Conservation (phyloP, 2,797 vertebrate genomes). For the Malurus splendens region DNA sequence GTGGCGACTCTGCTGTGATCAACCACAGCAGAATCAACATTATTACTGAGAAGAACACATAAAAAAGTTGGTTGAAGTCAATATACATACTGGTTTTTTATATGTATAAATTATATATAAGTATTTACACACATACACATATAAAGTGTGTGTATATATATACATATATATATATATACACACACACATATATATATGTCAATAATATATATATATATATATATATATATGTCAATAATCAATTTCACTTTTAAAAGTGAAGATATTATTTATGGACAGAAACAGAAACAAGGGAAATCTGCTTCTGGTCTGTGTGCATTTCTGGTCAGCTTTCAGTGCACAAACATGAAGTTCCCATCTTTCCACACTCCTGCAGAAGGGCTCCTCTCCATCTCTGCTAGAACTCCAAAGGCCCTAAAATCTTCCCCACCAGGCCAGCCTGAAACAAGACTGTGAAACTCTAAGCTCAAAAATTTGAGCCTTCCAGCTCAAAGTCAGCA, state of each 20-base stretch:
- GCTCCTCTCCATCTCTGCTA: neutral
- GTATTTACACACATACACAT: too few relatives aligned
- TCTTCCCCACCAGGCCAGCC: neutral
- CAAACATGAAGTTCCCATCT: neutral
- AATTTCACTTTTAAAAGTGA: neutral
- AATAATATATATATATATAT: accelerated
- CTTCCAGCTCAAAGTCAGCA: neutral
- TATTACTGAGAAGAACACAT: neutral
- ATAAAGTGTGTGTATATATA: neutral
- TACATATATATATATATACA: accelerated
- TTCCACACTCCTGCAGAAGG: neutral
- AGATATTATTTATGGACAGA: neutral
- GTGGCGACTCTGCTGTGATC: neutral
- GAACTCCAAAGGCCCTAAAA: neutral
- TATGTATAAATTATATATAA: neutral
- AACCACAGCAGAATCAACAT: neutral
- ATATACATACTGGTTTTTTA: neutral
- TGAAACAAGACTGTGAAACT: neutral
- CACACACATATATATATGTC: accelerated
- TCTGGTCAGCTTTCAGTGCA: neutral
- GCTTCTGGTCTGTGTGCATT: neutral
- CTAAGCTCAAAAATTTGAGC: neutral
- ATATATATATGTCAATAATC: neutral
- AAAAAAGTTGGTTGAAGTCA: neutral
- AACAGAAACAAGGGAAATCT: neutral